Percentiles rank a stretch among this genome's conserved stretches.
Evolutionary conservation across 2,888 invertebrate genomes (phyloP).

Genomic region (Euplagia quadripunctaria): DNA sequence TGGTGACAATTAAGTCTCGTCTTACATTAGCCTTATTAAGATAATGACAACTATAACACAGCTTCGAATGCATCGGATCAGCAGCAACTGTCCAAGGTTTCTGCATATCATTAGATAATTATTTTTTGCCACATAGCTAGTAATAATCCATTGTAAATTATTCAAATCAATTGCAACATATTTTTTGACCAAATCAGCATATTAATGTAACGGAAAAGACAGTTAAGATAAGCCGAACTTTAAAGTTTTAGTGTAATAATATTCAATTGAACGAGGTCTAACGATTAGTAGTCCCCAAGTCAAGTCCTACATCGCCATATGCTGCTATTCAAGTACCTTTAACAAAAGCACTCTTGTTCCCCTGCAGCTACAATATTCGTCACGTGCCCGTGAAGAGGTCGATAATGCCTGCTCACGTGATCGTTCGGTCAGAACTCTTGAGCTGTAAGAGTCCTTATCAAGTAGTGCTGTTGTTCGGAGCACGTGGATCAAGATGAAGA

Average conservation of each 20-base stretch:
- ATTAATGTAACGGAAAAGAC: neutral
- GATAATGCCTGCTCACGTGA: slow-evolving; percentile 66
- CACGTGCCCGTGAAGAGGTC: slow-evolving; percentile 74
- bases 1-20: neutral
- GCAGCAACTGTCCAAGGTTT: too few relatives aligned
- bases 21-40: neutral
- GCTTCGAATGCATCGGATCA: neutral
- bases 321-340: slow-evolving; percentile 53
- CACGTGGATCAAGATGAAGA: slow-evolving; percentile 25
- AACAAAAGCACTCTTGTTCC: slow-evolving; percentile 36
- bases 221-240: too few relatives aligned
- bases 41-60: neutral
- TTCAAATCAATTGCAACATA: neutral
- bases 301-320: slow-evolving; percentile 68
- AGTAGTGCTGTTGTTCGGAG: slow-evolving; percentile 20
- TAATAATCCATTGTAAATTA: too few relatives aligned
- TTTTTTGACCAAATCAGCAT: neutral
- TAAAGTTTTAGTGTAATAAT: slow-evolving; percentile 11
- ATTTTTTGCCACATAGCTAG: too few relatives aligned
- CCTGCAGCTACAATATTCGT: slow-evolving; percentile 43
- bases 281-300: slow-evolving; percentile 49
- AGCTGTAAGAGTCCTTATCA: slow-evolving; percentile 25
- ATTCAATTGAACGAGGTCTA: slow-evolving; percentile 18
- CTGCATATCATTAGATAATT: too few relatives aligned
- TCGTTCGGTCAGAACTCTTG: slow-evolving; percentile 57